These are phyloP conservation scores for Odontamblyopus lacepedii DNA, from an alignment of 2,797 vertebrate species.

Conservation along the genomic window DNA sequence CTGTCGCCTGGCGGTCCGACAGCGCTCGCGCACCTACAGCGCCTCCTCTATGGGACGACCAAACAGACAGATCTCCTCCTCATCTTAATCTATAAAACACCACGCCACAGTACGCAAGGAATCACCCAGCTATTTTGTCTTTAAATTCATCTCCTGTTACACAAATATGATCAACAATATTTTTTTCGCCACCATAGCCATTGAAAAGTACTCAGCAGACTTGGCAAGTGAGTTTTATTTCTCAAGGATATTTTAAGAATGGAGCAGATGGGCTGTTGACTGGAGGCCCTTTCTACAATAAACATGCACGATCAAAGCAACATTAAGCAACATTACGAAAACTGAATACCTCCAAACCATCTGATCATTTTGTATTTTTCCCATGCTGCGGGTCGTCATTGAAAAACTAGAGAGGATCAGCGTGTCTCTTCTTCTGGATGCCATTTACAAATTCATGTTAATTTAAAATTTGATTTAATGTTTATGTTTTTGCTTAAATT, in stretches of 20 bases:
- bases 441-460: background rate
- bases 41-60: conserved; percentile 84
- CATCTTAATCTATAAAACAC: conserved; percentile 43
- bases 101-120: conserved; percentile 10
- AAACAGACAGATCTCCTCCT: conserved; percentile 50
- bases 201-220: conserved; percentile 30
- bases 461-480: too few species aligned
- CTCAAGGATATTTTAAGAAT: conserved; percentile 21
- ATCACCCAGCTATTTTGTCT: background rate
- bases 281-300: conserved; percentile 9
- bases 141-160: conserved; percentile 4
- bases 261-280: conserved; percentile 27
- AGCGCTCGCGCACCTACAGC: conserved; percentile 93
- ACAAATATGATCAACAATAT: conserved; percentile 12
- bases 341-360: conserved; percentile 11
- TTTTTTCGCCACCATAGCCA: conserved; percentile 34
- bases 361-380: background rate
- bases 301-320: background rate
- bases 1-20: conserved; percentile 83
- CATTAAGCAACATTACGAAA: background rate
- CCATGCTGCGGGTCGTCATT: background rate
- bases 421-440: background rate
- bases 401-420: background rate
- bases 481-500: too few species aligned
- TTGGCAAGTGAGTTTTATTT: conserved; percentile 26